A percentile compares a stretch with the other conserved stretches of the same genome.
Conservation (phyloP, 2,797 vertebrate species). For the Darevskia nairensis region DNA sequence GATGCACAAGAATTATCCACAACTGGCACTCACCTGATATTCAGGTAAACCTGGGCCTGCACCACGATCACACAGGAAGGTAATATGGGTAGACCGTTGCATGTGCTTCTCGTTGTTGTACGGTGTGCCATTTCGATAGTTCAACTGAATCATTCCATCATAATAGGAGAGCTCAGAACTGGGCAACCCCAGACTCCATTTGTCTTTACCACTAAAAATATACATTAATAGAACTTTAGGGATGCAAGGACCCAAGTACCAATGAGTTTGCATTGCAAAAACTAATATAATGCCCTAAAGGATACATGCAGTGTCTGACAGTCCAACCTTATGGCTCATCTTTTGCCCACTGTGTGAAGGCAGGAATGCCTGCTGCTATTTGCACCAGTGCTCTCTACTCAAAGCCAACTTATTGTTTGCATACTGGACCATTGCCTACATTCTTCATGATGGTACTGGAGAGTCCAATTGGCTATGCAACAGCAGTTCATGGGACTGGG, state of each 20-base stretch:
- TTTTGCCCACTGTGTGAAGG: background rate
- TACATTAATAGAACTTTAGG: background rate
- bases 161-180: slow-evolving; percentile 90
- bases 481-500: background rate
- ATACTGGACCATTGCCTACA: background rate
- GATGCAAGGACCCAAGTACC: background rate
- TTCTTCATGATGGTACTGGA: background rate
- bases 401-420: background rate
- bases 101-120: slow-evolving; percentile 88
- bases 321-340: background rate
- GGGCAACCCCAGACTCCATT: slow-evolving; percentile 88
- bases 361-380: background rate
- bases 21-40: slow-evolving; percentile 85
- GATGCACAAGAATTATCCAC: background rate
- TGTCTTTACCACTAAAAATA: slow-evolving; percentile 62
- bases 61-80: slow-evolving; percentile 91
- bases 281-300: background rate
- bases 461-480: background rate
- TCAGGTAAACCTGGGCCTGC: slow-evolving; percentile 87
- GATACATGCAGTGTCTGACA: background rate
- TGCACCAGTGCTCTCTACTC: background rate
- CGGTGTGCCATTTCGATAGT: slow-evolving; percentile 85
- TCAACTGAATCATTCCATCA: slow-evolving; percentile 92
- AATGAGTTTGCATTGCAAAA: background rate
- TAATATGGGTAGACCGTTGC: slow-evolving; percentile 86